These are phyloP conservation scores for Morus bassanus DNA, from an alignment of 2,797 vertebrate genomes.

Conservation along the genomic window DNA sequence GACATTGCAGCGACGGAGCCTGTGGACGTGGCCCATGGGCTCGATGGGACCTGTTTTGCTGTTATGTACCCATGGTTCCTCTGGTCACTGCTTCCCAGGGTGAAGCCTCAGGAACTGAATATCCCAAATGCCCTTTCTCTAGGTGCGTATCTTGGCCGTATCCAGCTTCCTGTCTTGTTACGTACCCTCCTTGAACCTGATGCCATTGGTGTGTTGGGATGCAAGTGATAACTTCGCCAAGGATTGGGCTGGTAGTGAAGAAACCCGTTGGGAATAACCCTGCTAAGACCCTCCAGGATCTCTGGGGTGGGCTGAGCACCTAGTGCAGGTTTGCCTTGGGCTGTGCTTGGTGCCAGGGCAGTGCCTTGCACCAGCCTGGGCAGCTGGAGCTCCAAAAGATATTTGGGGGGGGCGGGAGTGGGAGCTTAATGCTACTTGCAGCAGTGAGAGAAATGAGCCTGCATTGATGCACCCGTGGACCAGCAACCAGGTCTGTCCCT, in stretches of 20 bases:
- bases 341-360: not conserved
- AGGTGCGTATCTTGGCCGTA: rapidly evolving
- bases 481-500: not conserved
- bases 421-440: not conserved
- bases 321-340: not conserved
- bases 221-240: rapidly evolving
- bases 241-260: not conserved
- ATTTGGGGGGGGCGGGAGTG: not conserved
- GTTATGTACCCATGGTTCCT: not conserved
- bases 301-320: not conserved
- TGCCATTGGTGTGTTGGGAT: not conserved
- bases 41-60: not conserved
- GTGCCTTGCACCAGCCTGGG: not conserved
- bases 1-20: rapidly evolving
- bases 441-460: not conserved
- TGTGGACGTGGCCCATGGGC: not conserved
- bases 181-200: rapidly evolving
- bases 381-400: not conserved
- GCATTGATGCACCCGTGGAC: rapidly evolving
- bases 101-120: rapidly evolving
- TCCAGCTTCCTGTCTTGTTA: not conserved
- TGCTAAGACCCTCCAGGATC: not conserved
- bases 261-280: not conserved
- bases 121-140: not conserved
- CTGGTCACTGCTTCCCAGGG: not conserved